A percentile compares a stretch with the other conserved stretches of the same genome.
Conservation (phyloP, 64 coral and sea anemone genomes). For the Montipora sp. region DNA sequence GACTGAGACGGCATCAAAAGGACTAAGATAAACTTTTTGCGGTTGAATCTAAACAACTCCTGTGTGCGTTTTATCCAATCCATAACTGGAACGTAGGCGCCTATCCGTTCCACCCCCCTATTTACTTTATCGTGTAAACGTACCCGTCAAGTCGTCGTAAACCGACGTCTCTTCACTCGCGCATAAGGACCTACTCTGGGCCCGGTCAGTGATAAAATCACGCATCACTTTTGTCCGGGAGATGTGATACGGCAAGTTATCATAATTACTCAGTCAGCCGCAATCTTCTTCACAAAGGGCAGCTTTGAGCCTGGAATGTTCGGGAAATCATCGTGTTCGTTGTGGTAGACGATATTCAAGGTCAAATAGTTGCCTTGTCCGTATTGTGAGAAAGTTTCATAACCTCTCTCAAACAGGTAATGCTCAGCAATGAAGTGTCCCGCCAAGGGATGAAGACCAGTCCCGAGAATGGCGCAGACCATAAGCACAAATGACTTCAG, state of each 20-base stretch:
- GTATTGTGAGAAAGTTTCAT: constrained; percentile 73
- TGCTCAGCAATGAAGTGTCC: constrained; percentile 76
- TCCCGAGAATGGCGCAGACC: constrained; percentile 47
- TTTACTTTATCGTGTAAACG: too few species aligned
- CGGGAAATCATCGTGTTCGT: constrained; percentile 72
- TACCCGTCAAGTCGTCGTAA: neutral
- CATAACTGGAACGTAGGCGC: too few species aligned
- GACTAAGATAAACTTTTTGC: neutral
- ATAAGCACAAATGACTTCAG: constrained; percentile 62
- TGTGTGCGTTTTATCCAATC: too few species aligned
- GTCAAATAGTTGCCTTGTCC: constrained; percentile 53
- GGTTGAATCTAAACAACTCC: too few species aligned
- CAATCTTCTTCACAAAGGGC: constrained; percentile 48
- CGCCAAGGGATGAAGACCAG: constrained; percentile 50
- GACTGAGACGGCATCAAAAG: too few species aligned
- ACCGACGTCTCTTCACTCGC: constrained; percentile 30
- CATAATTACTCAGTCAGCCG: constrained; percentile 63
- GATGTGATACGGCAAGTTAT: constrained; percentile 54
- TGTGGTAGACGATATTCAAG: constrained; percentile 48
- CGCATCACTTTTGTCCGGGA: constrained; percentile 71
- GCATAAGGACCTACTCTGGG: constrained; percentile 72
- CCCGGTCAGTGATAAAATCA: constrained; percentile 50
- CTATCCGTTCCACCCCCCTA: too few species aligned
- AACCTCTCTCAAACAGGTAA: constrained; percentile 61
- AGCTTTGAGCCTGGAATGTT: constrained; percentile 66